Evolutionary conservation across 2,113 vertebrate genomes (phyloP).

Genomic region (Hippocampus abdominalis): DNA sequence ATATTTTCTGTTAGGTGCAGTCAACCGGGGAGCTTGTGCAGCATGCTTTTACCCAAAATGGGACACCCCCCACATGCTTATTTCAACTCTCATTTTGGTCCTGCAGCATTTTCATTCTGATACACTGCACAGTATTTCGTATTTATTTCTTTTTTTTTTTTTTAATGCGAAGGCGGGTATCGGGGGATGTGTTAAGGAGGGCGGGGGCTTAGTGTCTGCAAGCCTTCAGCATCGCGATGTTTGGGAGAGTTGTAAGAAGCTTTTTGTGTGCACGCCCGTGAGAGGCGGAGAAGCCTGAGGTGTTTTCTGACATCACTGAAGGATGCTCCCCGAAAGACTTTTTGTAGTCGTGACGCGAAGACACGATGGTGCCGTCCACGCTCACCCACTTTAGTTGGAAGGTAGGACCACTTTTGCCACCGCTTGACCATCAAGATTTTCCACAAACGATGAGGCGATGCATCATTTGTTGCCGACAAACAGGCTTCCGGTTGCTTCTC

Average conservation of each 20-base stretch:
- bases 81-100: not conserved
- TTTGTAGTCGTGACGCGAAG: slow-evolving; percentile 10
- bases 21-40: slow-evolving; percentile 35
- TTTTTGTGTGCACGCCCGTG: slow-evolving; percentile 31
- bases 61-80: not conserved
- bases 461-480: slow-evolving; percentile 52
- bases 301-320: slow-evolving; percentile 30
- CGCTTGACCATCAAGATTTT: not conserved
- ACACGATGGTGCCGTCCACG: slow-evolving; percentile 63
- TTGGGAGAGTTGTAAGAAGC: slow-evolving; percentile 48
- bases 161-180: no score
- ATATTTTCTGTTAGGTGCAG: slow-evolving; percentile 24
- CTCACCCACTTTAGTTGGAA: slow-evolving; percentile 65
- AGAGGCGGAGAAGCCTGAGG: slow-evolving; percentile 23
- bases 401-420: slow-evolving; percentile 42
- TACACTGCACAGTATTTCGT: not conserved
- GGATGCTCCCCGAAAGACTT: slow-evolving; percentile 28
- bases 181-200: not conserved
- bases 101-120: not conserved
- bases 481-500: slow-evolving; percentile 49
- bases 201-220: slow-evolving; percentile 3
- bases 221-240: slow-evolving; percentile 62
- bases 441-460: slow-evolving; percentile 5
- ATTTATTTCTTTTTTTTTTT: not conserved
- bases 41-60: slow-evolving; percentile 35